Evolutionary conservation across 2,113 vertebrate species (phyloP).

Genomic region (Paracanthobrama guichenoti): DNA sequence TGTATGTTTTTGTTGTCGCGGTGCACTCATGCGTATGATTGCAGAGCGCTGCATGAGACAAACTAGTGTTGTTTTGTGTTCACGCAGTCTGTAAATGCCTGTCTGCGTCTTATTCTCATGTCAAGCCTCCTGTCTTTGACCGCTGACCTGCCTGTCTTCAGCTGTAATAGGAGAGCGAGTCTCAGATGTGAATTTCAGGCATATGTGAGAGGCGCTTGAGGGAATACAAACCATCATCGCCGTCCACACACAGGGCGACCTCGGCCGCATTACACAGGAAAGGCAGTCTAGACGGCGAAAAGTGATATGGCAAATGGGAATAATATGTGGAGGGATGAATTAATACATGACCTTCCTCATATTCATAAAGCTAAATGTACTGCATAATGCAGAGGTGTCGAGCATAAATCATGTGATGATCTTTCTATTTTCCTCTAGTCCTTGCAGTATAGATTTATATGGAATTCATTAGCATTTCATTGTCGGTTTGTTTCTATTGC

Average conservation of each 20-base stretch:
- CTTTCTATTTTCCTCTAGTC: not conserved
- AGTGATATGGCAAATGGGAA: slow-evolving; percentile 31
- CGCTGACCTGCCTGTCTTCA: slow-evolving; percentile 28
- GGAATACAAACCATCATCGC: slow-evolving; percentile 33
- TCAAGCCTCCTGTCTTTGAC: slow-evolving; percentile 28
- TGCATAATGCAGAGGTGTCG: not conserved
- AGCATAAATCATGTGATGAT: slow-evolving; percentile 20
- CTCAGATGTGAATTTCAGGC: slow-evolving; percentile 16
- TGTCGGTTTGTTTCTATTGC: not conserved
- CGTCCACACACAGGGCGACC: not conserved
- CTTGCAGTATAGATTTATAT: slow-evolving; percentile 2
- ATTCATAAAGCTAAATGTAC: slow-evolving; percentile 15
- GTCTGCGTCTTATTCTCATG: slow-evolving; percentile 16
- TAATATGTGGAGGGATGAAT: slow-evolving; percentile 15
- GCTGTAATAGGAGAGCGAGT: slow-evolving; percentile 26
- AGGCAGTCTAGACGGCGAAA: slow-evolving; percentile 16
- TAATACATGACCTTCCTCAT: not conserved
- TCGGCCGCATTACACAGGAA: slow-evolving; percentile 7
- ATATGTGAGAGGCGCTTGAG: slow-evolving; percentile 15
- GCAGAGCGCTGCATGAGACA: not conserved
- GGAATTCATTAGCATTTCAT: not conserved
- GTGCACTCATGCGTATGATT: slow-evolving; percentile 24
- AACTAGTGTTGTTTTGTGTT: slow-evolving; percentile 21
- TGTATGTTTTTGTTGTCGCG: slow-evolving; percentile 29
- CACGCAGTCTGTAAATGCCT: not conserved